phyloP scores from a whole-genome alignment of 2,113 vertebrate species.

The Crocuta crocuta region DNA sequence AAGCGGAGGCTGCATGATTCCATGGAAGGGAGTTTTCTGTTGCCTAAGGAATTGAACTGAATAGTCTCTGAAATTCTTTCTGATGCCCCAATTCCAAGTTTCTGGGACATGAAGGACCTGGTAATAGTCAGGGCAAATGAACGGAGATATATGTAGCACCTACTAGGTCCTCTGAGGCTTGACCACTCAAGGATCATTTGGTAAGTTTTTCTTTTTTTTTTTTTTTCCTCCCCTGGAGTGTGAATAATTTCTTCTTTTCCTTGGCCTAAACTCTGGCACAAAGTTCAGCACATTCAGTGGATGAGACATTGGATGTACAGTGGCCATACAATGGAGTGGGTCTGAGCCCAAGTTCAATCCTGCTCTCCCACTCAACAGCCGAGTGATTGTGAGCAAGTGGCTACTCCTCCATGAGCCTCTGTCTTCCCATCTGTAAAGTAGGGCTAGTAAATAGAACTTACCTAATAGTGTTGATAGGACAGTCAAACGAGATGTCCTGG shows the following conservation, averaged over 20 bases:
- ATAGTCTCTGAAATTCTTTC: not conserved
- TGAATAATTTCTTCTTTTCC: not conserved
- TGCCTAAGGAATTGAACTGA: not conserved
- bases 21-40: not conserved
- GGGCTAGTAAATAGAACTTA: not conserved
- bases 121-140: not conserved
- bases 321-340: not conserved
- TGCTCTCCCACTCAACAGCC: not conserved
- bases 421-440: not conserved
- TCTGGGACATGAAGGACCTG: not conserved
- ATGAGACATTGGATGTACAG: not conserved
- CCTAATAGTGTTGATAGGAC: rapidly evolving
- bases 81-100: not conserved
- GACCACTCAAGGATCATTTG: not conserved
- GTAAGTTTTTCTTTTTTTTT: not conserved
- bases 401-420: not conserved
- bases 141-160: not conserved
- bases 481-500: not conserved
- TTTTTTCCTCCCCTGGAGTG: not conserved
- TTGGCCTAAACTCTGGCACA: not conserved
- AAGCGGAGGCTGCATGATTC: not conserved
- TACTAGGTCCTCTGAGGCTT: not conserved
- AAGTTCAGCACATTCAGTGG: not conserved
- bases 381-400: not conserved
- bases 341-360: not conserved